Evolutionary conservation across 2,888 invertebrate genomes (phyloP), one percentile per base, ranked within the genome.

Genomic region (Pristionchus japonicus): DNA sequence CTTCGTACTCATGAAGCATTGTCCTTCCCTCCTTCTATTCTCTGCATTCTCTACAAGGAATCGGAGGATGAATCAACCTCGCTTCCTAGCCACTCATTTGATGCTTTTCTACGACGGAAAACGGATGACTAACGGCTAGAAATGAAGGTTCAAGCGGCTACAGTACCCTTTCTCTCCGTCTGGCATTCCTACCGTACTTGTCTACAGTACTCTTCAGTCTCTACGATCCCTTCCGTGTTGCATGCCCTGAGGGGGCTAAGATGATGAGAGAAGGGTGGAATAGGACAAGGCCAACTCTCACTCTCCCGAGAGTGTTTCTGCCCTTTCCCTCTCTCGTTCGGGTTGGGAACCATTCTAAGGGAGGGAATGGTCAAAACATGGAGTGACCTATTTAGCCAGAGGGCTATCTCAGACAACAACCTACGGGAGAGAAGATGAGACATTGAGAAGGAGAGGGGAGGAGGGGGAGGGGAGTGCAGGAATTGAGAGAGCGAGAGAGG

Each of bases 81-180:
- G 57, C 40, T 74, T 40, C 23, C 70, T 40, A 40, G 70, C 70
- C 70, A 74, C 70, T 74, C 70, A 40, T 74, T 74, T 74, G 23
- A 74, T 74, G 70, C 70, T 74, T 74, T 74, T 74, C 70, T 74
- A 74, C 70, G 70, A 74, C 31, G 70, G 70, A 74, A 74, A 74
- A 74, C 70, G 70, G 70, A 37, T 74, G 70, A 74, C 70, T 74
- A 74, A 74, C 40, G 70, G 70, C 70, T 74, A 74, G 40, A 74
- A 74, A 74, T 74, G 70, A 74, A 74, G 40, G 70, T 74, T 74
- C 37, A 74, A 74, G 34, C 27, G 31, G 64, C 31, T 64, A 64
- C 64, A 27, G 64, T 64, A 64, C 27, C 64, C 64, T 23, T 31
- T 31, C 34, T 31, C 31, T 31, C 27, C 31, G 31, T 13, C 31